phyloP scores from a whole-genome alignment of 2,797 vertebrate genomes.

The Muraenolepis orangiensis region DNA sequence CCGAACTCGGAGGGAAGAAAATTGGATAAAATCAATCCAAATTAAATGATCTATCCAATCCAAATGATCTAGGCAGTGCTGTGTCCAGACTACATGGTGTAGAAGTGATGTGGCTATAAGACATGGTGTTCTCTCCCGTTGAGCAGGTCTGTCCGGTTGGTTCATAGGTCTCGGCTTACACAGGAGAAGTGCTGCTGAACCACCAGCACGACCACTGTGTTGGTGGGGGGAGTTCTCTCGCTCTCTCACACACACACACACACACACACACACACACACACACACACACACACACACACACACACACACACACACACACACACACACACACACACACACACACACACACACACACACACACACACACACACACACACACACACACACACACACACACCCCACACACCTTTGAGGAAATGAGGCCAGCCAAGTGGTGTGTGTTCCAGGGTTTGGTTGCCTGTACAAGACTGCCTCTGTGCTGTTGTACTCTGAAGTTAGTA shows the following conservation, averaged over 20 bases:
- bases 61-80: too few species aligned
- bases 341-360: not conserved
- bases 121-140: too few species aligned
- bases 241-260: not conserved
- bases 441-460: slow-evolving; percentile 56
- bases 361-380: not conserved
- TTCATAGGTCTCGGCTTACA: not conserved
- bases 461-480: not conserved
- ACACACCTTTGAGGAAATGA: slow-evolving; percentile 50
- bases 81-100: too few species aligned
- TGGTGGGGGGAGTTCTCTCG: too few species aligned
- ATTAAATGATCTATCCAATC: too few species aligned
- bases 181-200: not conserved
- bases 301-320: not conserved
- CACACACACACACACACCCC: not conserved
- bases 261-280: not conserved
- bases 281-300: not conserved
- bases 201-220: not conserved
- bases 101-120: too few species aligned
- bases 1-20: not conserved
- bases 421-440: slow-evolving; percentile 53
- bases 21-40: too few species aligned
- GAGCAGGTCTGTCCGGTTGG: slow-evolving; percentile 6
- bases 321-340: too few species aligned
- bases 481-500: slow-evolving; percentile 17